Base-by-base conservation (phyloP, 2,888 invertebrate species). In the Spilarctia lutea region DNA sequence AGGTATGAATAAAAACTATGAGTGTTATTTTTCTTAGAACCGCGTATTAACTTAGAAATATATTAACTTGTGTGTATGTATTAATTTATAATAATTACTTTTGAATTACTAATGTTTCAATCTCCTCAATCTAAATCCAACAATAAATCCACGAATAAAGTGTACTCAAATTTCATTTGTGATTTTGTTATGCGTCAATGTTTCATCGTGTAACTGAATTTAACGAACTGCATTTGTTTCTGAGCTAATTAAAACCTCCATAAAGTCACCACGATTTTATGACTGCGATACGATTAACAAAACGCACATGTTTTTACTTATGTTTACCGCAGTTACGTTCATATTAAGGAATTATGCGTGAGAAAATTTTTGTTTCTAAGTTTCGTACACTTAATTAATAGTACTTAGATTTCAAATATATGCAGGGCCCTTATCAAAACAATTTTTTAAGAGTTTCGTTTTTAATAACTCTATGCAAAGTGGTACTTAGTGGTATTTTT, bases 151-250 rank as follows among this genome's bases (percentile, higher is more conserved):
- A 18, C 18, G 2, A 63, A 16, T 8, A 11, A 30, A 30, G 60
- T 63, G 60, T 30, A 56, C n/a, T 27, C 27, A 27, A 13, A 60
- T 27, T 27, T 60, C 13, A 13, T 24, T 56, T 11, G 56, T n/a
- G n/a, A 27, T 0, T 56, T 56, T 11, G n/a, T 60, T 13, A 48
- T 20, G 68, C 48, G 74, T 75, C 74, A 75, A 76, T 81, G 78
- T 78, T 78, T 81, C 77, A 80, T 76, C 79, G 75, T 73, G 71
- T 78, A 79, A 74, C 77, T 79, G 79, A 83, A 81, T 83, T 83
- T 83, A 86, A 86, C 83, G 77, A 81, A 79, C 71, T 65, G 65
- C 80, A 86, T 84, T 83, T 82, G 81, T 83, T 81, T 81, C 80
- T 79, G 72, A 69, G 77, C 78, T 74, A 83, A 79, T 86, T 82